phyloP scores from a whole-genome alignment of 2,797 vertebrate genomes.

The Molossus molossus region DNA sequence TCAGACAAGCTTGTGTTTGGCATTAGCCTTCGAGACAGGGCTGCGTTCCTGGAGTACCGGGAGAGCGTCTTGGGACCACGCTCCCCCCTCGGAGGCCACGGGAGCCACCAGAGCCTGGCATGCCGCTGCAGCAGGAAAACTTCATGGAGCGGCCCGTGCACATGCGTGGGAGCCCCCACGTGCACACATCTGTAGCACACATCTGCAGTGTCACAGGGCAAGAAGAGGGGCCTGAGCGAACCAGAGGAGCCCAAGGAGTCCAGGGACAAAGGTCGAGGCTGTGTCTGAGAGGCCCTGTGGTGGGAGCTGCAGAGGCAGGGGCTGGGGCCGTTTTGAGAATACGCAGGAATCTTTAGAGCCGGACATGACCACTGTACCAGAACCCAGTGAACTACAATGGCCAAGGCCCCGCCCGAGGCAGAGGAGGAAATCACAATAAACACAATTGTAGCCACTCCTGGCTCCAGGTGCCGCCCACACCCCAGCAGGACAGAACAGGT shows the following conservation, averaged over 20 bases:
- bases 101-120: accelerated
- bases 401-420: not conserved
- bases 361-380: not conserved
- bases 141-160: accelerated
- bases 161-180: not conserved
- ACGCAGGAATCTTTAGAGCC: not conserved
- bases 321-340: not conserved
- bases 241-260: not conserved
- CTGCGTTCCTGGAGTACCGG: not conserved
- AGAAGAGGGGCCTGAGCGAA: accelerated
- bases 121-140: not conserved
- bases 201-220: not conserved
- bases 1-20: not conserved
- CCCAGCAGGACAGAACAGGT: too few relatives aligned
- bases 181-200: accelerated
- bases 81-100: not conserved
- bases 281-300: not conserved
- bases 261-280: not conserved
- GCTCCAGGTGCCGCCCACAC: not conserved
- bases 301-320: not conserved
- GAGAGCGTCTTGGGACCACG: too few relatives aligned
- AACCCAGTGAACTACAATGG: not conserved
- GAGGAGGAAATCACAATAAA: not conserved
- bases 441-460: not conserved
- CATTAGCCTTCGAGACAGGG: not conserved